Percentiles rank a stretch among this genome's conserved stretches.
These are phyloP conservation scores for Bufo gargarizans DNA, from an alignment of 2,113 vertebrate species.

Conservation along the genomic window DNA sequence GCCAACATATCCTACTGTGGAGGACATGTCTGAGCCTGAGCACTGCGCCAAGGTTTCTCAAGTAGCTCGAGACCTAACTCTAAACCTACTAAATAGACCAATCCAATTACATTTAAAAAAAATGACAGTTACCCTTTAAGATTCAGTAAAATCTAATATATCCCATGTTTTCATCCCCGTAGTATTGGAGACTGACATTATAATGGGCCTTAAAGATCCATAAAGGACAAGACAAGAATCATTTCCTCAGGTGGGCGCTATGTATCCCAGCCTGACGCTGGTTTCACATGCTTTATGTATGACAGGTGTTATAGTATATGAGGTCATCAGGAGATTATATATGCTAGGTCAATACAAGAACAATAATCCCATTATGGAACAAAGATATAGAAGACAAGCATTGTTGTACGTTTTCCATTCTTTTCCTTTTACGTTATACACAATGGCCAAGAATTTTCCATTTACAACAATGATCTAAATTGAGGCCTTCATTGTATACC, in stretches of 20 bases:
- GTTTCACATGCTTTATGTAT: neutral
- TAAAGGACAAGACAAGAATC: neutral
- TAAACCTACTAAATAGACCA: too few relatives aligned
- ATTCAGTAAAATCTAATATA: too few relatives aligned
- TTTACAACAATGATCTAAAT: neutral
- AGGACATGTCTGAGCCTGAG: too few relatives aligned
- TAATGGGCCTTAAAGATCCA: neutral
- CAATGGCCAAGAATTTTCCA: neutral
- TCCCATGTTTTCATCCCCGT: too few relatives aligned
- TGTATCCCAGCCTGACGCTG: neutral
- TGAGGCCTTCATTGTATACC: neutral
- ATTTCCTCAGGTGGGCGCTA: neutral
- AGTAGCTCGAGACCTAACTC: too few relatives aligned
- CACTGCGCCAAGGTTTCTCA: too few relatives aligned
- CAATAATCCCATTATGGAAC: neutral
- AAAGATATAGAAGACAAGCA: neutral
- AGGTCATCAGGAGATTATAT: neutral
- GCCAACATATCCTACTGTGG: too few relatives aligned
- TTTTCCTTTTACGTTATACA: neutral
- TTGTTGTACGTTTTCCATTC: neutral
- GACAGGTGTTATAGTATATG: neutral
- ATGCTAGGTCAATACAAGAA: neutral
- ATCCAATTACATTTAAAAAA: too few relatives aligned
- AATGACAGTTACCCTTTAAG: too few relatives aligned
- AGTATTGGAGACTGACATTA: too few relatives aligned